Conservation (phyloP, 2,113 vertebrate genomes). For the Poeciliopsis occidentalis region DNA sequence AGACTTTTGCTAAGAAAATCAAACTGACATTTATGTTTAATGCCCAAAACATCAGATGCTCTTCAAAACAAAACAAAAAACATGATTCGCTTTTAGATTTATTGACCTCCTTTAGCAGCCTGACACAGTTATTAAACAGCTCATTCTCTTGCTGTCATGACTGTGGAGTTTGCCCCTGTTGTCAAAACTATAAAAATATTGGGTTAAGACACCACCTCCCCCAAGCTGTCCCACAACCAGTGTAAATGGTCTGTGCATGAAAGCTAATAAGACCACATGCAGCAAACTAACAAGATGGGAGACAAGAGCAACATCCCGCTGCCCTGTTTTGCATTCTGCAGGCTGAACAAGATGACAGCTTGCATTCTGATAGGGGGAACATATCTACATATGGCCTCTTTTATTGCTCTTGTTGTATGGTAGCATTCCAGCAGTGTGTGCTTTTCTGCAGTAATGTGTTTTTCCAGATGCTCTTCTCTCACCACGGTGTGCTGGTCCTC, state of each 20-base stretch:
- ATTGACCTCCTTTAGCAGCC: background rate
- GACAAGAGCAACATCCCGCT: background rate
- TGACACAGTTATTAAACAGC: constrained; percentile 20
- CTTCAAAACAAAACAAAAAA: constrained; percentile 7
- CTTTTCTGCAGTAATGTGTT: background rate
- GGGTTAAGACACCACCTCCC: background rate
- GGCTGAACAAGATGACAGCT: background rate
- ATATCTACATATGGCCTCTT: background rate
- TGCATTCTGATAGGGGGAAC: background rate
- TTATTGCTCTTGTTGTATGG: background rate
- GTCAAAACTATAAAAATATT: constrained; percentile 13
- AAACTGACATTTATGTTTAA: too few relatives aligned
- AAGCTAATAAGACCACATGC: constrained; percentile 20
- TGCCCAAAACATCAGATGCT: background rate
- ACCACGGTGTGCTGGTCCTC: background rate
- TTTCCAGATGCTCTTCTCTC: background rate
- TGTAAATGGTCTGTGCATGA: constrained; percentile 12
- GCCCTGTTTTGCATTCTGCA: background rate
- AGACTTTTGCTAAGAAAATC: background rate
- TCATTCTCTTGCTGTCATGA: constrained; percentile 8
- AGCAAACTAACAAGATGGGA: constrained; percentile 15
- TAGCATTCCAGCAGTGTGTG: background rate
- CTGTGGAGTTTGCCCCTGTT: constrained; percentile 2
- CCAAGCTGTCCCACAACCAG: background rate
- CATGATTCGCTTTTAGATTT: background rate